Evolutionary conservation across 2,113 vertebrate species (phyloP).

Genomic region (Eurystomus gularis): DNA sequence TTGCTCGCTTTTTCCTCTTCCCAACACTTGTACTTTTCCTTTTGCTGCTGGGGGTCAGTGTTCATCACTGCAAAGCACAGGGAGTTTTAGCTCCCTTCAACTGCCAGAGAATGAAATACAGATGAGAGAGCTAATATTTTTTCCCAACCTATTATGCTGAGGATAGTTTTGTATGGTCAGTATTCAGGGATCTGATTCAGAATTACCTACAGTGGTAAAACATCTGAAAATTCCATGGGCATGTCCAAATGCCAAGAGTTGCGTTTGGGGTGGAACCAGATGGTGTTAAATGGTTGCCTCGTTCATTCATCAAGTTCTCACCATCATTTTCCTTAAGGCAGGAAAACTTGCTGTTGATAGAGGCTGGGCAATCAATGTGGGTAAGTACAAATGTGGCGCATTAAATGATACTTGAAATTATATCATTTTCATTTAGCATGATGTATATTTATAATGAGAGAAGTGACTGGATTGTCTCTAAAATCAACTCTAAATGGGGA

Average conservation of each 20-base stretch:
- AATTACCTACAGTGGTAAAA: neutral
- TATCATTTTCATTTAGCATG: neutral
- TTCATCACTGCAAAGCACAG: neutral
- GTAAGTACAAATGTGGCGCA: constrained; percentile 74
- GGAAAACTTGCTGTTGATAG: constrained; percentile 93
- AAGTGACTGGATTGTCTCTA: neutral
- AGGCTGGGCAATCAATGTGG: constrained; percentile 97
- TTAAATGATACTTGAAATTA: neutral
- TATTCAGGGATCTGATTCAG: neutral
- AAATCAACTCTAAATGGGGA: neutral
- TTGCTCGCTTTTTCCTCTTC: neutral
- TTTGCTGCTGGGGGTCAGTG: neutral
- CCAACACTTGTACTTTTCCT: neutral
- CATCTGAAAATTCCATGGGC: neutral
- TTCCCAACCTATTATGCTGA: neutral
- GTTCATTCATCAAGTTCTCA: neutral
- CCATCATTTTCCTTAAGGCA: constrained; percentile 75
- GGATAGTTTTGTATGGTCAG: neutral
- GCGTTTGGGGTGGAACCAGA: neutral
- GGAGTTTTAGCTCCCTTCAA: neutral
- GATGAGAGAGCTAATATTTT: neutral
- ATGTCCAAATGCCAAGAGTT: fast-evolving
- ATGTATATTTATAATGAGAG: neutral
- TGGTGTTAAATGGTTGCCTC: neutral
- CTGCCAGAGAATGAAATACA: neutral